phyloP scores from a whole-genome alignment of 2,888 invertebrate species.

The Rotaria magnacalcarata region DNA sequence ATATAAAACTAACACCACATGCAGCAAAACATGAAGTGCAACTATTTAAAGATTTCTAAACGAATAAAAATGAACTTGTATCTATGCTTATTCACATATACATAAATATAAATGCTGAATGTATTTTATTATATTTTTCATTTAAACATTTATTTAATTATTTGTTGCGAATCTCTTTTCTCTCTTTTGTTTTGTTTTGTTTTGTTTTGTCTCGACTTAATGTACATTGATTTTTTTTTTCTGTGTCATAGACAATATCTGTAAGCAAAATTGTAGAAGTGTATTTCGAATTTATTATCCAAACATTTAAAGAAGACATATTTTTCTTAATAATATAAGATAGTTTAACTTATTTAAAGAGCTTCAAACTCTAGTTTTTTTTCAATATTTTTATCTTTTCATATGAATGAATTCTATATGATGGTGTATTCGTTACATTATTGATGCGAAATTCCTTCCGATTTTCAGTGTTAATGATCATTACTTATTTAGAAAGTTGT shows the following conservation, averaged over 20 bases:
- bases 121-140: background rate
- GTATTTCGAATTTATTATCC: background rate
- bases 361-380: background rate
- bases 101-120: too few species aligned
- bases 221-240: background rate
- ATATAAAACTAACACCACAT: background rate
- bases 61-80: background rate
- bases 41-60: slow-evolving; percentile 32
- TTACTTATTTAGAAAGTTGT: background rate
- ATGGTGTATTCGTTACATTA: too few species aligned
- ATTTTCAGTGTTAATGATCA: background rate
- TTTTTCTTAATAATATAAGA: background rate
- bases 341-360: background rate
- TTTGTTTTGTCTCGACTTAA: background rate
- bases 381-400: too few species aligned
- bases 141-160: background rate
- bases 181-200: background rate
- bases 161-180: slow-evolving; percentile 4
- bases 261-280: background rate
- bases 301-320: too few species aligned
- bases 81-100: too few species aligned
- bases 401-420: too few species aligned
- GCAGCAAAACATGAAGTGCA: slow-evolving; percentile 14
- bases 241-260: background rate
- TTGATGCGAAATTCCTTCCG: background rate